Evolutionary conservation across 2,113 vertebrate species (phyloP), one percentile per base, ranked within the genome.

Genomic region (Nibea albiflora): DNA sequence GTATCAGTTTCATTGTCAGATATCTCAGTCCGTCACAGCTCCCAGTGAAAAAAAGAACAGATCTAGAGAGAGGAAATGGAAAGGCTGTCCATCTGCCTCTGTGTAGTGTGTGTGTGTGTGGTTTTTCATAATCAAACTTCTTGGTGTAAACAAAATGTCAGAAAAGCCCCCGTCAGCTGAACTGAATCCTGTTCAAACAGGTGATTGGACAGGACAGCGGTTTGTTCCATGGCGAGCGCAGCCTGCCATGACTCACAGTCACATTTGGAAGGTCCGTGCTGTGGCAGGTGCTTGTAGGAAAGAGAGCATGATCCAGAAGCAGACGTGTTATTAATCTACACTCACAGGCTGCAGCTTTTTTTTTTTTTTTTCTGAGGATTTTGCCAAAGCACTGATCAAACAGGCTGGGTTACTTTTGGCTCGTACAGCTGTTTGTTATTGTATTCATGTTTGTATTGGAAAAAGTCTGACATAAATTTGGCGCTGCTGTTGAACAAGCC

Each of bases 51-150:
- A 63, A 44, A 10, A 19, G 5, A 31, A 57, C 31, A 52, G 73
- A 79, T 86, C 63, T 72, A 1, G 31, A 39, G 39, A 64, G 54
- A 85, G 76, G 76, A 88, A 90, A 85, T 88, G 68, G 83, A 67
- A 84, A 84, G 77, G 17, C 77, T 50, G 68, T 47, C 68, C 3
- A 26, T 74, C 78, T 44, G 42, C 6, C 39, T 73, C 24, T 31
- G 50, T 4, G 65, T 50, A 17, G 53, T 10, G 46, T 46, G 24
- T 26, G 24, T 26, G 24, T 26, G 53, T 46, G 35, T 49, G 62
- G 11, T 62, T 75, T 60, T 69, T 76, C 35, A 69, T 83, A 47
- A 85, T 80, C 60, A 1, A 0, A 26, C 15, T 68, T 71, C 53
- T 14, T 4, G 24, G 47, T 39, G 69, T 75, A 80, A 85, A 81